Evolutionary conservation across 2,888 invertebrate species (phyloP).

Genomic region (Eledona agricola): DNA sequence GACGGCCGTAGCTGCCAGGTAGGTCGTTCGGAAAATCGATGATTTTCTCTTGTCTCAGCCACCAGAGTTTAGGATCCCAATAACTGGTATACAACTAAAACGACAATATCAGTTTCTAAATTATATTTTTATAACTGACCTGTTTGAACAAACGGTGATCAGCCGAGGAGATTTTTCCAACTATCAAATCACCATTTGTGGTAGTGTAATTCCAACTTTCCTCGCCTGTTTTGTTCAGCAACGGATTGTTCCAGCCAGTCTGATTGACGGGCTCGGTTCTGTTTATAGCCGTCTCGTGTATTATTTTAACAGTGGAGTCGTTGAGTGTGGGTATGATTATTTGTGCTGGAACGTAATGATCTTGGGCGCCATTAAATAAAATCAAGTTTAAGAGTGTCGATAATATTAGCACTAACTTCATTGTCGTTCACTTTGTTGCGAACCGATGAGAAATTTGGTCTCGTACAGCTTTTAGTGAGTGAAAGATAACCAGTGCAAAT

Average conservation of each 20-base stretch:
- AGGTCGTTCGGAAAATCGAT: constrained; percentile 54
- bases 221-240: constrained; percentile 3
- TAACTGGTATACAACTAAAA: constrained; percentile 53
- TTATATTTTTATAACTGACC: constrained; percentile 12
- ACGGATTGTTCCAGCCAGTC: constrained; percentile 16
- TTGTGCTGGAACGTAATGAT: constrained; percentile 48
- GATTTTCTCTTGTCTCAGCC: constrained; percentile 49
- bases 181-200: constrained; percentile 18
- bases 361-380: too few species aligned
- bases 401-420: constrained; percentile 11
- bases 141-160: constrained; percentile 22
- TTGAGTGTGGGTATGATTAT: constrained; percentile 47
- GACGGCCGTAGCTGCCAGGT: constrained; percentile 51
- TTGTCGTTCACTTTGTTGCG: constrained; percentile 6
- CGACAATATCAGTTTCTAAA: constrained; percentile 13
- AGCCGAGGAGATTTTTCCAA: constrained; percentile 12
- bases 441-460: too few species aligned
- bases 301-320: constrained; percentile 20
- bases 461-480: not conserved
- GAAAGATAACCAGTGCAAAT: not conserved
- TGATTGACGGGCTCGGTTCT: constrained; percentile 1
- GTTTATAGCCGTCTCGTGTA: constrained; percentile 4
- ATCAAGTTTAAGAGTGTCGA: too few species aligned
- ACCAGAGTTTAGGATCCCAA: constrained; percentile 52
- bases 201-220: constrained; percentile 9